Evolutionary conservation across 2,797 vertebrate species (phyloP), one percentile per base, ranked within the genome.

Genomic region (Xyrichtys novacula): DNA sequence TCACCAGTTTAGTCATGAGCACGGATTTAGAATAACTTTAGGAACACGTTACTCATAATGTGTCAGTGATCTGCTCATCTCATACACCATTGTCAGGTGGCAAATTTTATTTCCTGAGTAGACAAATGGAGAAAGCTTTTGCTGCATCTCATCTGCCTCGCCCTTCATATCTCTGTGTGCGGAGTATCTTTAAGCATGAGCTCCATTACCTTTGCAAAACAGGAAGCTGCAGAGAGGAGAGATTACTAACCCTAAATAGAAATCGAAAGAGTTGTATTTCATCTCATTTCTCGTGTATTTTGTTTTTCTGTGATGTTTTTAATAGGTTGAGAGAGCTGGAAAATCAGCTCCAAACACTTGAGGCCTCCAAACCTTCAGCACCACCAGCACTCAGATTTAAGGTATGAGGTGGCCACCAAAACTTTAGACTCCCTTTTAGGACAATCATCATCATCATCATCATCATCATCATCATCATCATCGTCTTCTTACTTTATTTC

Each of bases 311-410:
- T 55, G 67, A 49, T 75, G 34, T 20, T 22, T 63, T 12, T 47
- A 23, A 60, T 84, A 99, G 98, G 86, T 91, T 98, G 88, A 93
- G 69, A 91, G 95, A 98, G 73, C 91, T 98, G 85, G 96, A 98
- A 92, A 96, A 96, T 81, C 94, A 95, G 42, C 94, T 98, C 8
- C 90, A 93, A 44, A 94, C 92, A 47, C 87, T 98, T 52, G 96
- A 96, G 74, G 90, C 95, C 31, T 94, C 94, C 11, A 95, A 93
- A 83, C 65, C 94, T 26, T 91, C 92, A 57, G 93, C 95, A 46
- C 89, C 94, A 44, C 97, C 97, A 82, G 95, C 95, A 86, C 95
- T 99, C 81, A 97, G 95, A 93, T 99, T 99, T 92, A 99, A 98
- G 95, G 98, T 98, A 89, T 76, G 78, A 73, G n/a, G n/a, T n/a